Evolutionary conservation across 1,140 invertebrate genomes (phyloP).

Genomic region (Acromyrmex charruanus): DNA sequence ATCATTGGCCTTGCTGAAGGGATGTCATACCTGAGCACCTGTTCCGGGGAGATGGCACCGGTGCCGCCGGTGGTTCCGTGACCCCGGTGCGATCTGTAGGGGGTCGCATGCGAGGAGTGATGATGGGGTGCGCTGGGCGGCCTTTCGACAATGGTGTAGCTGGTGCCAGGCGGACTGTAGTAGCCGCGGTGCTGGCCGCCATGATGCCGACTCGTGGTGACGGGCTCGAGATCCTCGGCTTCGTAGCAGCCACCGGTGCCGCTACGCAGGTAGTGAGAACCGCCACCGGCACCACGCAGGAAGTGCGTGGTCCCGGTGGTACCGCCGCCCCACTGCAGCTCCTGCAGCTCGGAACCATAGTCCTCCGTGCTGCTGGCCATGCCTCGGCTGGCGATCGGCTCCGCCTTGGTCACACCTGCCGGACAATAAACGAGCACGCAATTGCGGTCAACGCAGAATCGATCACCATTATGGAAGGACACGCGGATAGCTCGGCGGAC

Average conservation of each 20-base stretch:
- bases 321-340: constrained; percentile 87
- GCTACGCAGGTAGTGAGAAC: constrained; percentile 80
- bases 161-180: constrained; percentile 90
- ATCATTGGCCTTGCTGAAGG: background rate
- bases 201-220: constrained; percentile 67
- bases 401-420: constrained; percentile 80
- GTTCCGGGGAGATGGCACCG: constrained; percentile 92
- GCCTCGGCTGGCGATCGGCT: constrained; percentile 74
- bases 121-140: constrained; percentile 91
- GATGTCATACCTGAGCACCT: constrained; percentile 88
- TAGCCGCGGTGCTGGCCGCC: constrained; percentile 83
- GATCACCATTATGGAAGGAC: background rate
- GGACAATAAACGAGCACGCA: background rate
- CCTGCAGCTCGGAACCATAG: constrained; percentile 87
- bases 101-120: constrained; percentile 87
- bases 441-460: background rate
- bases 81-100: constrained; percentile 87
- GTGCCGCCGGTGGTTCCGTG: constrained; percentile 84
- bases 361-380: constrained; percentile 85
- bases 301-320: constrained; percentile 78
- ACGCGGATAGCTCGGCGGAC: background rate
- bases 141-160: constrained; percentile 94
- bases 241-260: constrained; percentile 84
- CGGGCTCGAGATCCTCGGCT: constrained; percentile 86
- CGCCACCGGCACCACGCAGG: constrained; percentile 83